These are phyloP conservation scores for Nothoprocta perdicaria DNA, from an alignment of 2,113 vertebrate genomes.

Conservation along the genomic window DNA sequence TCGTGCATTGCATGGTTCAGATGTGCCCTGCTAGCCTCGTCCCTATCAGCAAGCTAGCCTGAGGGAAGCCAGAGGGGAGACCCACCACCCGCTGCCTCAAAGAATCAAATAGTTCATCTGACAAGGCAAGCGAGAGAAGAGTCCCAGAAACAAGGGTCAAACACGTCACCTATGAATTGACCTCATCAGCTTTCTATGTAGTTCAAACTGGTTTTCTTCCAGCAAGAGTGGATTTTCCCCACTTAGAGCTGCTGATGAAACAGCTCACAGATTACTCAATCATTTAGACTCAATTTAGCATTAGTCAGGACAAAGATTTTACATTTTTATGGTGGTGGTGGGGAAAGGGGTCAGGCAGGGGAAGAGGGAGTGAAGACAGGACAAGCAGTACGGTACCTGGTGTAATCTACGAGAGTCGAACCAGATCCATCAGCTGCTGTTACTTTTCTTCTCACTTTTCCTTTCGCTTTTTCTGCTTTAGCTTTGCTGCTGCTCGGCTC, in stretches of 20 bases:
- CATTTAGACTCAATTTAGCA: neutral
- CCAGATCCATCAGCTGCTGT: constrained; percentile 74
- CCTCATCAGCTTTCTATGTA: neutral
- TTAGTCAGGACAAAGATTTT: neutral
- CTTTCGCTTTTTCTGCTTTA: constrained; percentile 79
- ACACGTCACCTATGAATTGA: fast-evolving
- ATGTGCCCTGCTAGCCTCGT: neutral
- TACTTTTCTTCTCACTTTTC: constrained; percentile 80
- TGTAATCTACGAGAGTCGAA: constrained; percentile 81
- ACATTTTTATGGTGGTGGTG: neutral
- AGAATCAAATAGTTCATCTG: neutral
- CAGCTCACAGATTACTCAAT: neutral
- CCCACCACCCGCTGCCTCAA: neutral
- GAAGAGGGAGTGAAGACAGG: neutral
- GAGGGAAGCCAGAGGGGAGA: neutral
- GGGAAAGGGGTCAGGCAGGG: no score
- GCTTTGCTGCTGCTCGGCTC: constrained; percentile 74
- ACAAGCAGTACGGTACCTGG: constrained; percentile 77
- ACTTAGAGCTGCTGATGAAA: neutral
- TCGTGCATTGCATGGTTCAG: neutral
- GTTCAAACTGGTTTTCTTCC: neutral
- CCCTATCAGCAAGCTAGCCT: neutral
- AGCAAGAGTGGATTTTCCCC: neutral
- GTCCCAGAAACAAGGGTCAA: neutral
- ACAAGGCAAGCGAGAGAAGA: no score